Conservation (phyloP, 2,888 invertebrate species). For the Microdon myrmicae region DNA sequence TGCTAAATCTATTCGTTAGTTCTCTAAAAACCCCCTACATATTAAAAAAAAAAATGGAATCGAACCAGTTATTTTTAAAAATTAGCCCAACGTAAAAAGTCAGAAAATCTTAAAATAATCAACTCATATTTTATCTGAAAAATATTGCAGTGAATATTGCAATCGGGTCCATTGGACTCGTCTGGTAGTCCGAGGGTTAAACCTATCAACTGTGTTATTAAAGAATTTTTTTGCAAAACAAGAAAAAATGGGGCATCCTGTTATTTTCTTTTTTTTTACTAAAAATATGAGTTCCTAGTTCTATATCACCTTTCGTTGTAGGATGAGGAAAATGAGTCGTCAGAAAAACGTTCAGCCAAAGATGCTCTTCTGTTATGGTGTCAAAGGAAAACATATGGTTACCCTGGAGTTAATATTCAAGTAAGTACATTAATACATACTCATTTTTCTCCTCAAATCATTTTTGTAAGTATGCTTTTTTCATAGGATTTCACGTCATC, state of each 20-base stretch:
- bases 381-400: slow-evolving; percentile 96
- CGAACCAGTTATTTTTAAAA: not conserved
- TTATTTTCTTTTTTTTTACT: not conserved
- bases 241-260: no score
- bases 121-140: no score
- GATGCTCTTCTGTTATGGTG: slow-evolving; percentile 98
- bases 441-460: not conserved
- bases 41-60: not conserved
- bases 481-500: slow-evolving; percentile 83
- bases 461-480: not conserved
- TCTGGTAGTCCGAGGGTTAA: no score
- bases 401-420: slow-evolving; percentile 86
- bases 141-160: no score
- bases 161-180: no score
- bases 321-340: slow-evolving; percentile 96
- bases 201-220: no score
- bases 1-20: no score
- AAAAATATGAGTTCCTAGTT: slow-evolving; percentile 9
- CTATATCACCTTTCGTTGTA: no score
- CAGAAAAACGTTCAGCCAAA: slow-evolving; percentile 98
- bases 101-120: not conserved
- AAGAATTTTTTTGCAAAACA: no score
- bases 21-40: no score
- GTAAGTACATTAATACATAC: slow-evolving; percentile 16
- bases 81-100: not conserved